Conservation (phyloP, 2,797 vertebrate genomes). For the Falco columbarius region DNA sequence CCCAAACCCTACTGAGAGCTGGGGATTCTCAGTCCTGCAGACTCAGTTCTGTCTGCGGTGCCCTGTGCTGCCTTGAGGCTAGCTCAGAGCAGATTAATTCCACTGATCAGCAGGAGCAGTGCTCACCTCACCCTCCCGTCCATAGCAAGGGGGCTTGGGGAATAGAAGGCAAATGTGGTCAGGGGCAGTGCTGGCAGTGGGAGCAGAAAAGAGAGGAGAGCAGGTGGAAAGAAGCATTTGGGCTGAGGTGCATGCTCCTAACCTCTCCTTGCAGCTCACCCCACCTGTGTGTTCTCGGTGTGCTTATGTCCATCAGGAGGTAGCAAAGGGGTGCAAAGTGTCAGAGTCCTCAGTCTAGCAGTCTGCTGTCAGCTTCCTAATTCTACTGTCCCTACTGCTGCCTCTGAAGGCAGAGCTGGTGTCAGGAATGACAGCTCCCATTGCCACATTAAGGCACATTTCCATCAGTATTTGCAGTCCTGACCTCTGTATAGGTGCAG, state of each 20-base stretch:
- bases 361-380: neutral
- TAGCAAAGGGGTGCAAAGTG: neutral
- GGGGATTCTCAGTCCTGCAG: constrained; percentile 46
- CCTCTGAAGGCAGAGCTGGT: neutral
- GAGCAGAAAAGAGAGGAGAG: neutral
- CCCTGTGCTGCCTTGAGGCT: neutral
- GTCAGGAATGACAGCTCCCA: neutral
- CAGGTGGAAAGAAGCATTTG: neutral
- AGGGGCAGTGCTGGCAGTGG: neutral
- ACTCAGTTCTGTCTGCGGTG: constrained; percentile 42
- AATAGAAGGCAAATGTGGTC: neutral
- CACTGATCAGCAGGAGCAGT: neutral
- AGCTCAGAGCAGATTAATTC: neutral
- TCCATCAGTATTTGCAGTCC: fast-evolving
- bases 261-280: neutral
- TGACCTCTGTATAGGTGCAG: fast-evolving
- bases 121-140: neutral
- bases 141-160: neutral
- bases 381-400: neutral
- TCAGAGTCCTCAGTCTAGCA: neutral
- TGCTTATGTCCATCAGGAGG: fast-evolving
- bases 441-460: neutral
- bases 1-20: neutral
- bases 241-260: neutral
- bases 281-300: fast-evolving